A percentile compares a stretch with the other conserved stretches of the same genome.
Conservation (phyloP, 2,888 invertebrate species). For the Eupsilia transversa region DNA sequence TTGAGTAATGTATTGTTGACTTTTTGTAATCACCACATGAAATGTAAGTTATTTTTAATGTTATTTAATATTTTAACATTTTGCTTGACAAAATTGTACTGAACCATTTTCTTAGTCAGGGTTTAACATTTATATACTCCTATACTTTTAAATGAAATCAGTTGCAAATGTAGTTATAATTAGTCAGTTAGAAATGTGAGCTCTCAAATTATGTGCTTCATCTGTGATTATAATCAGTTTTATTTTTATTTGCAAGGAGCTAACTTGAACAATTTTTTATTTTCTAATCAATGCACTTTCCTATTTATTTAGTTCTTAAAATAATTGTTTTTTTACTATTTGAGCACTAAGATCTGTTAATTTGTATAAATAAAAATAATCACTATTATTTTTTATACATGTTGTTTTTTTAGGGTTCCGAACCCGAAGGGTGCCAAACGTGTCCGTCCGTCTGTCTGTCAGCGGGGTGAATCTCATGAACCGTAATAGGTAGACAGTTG, state of each 20-base stretch:
- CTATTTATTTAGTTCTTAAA: slow-evolving; percentile 88
- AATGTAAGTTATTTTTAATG: slow-evolving; percentile 75
- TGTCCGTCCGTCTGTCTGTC: too few species aligned
- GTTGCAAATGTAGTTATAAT: slow-evolving; percentile 65
- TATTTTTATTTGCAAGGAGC: slow-evolving; percentile 81
- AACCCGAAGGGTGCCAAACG: too few species aligned
- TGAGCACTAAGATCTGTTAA: slow-evolving; percentile 90
- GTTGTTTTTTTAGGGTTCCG: slow-evolving; percentile 17
- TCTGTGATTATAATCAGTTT: slow-evolving; percentile 88
- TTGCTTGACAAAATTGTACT: slow-evolving; percentile 76
- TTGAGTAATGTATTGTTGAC: slow-evolving; percentile 69
- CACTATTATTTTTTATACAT: slow-evolving; percentile 81
- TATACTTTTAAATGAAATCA: slow-evolving; percentile 62
- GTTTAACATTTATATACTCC: slow-evolving; percentile 68
- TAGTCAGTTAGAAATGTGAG: slow-evolving; percentile 72
- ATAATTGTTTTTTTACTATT: slow-evolving; percentile 85
- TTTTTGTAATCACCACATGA: slow-evolving; percentile 72
- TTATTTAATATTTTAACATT: slow-evolving; percentile 76
- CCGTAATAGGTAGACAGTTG: too few species aligned
- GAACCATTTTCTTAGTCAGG: slow-evolving; percentile 74
- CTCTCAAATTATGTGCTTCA: slow-evolving; percentile 86
- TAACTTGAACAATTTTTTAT: slow-evolving; percentile 85
- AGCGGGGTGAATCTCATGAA: too few species aligned
- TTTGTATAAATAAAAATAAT: slow-evolving; percentile 86
- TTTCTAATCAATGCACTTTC: slow-evolving; percentile 86